These are phyloP conservation scores for Diorhabda sublineata DNA, from an alignment of 1,140 invertebrate species.

Conservation along the genomic window DNA sequence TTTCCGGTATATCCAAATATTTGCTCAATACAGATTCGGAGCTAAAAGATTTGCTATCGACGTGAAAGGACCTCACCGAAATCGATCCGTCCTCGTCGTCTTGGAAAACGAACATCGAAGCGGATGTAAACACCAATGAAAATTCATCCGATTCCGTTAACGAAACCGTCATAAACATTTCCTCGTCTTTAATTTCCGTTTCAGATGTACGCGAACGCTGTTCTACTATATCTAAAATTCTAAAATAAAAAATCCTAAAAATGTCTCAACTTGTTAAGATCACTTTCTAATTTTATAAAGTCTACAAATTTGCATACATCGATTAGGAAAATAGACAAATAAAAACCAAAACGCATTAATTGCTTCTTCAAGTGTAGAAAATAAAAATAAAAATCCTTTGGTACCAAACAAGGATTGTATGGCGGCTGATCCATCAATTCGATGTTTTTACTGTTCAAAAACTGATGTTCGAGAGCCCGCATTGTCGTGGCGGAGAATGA, in stretches of 20 bases:
- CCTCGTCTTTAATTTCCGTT: constrained; percentile 5
- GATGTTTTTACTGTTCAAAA: too few relatives aligned
- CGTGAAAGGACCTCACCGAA: neutral
- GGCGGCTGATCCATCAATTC: too few relatives aligned
- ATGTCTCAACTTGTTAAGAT: too few relatives aligned
- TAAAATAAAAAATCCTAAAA: neutral
- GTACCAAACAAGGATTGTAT: too few relatives aligned
- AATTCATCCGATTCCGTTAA: constrained; percentile 9
- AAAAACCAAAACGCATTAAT: too few relatives aligned
- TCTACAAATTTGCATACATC: too few relatives aligned
- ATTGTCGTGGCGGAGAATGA: too few relatives aligned
- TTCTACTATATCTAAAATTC: constrained; percentile 14
- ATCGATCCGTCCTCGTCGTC: constrained; percentile 9
- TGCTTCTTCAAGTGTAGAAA: too few relatives aligned
- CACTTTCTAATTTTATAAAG: too few relatives aligned
- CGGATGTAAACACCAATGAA: constrained; percentile 15
- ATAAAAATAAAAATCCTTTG: too few relatives aligned
- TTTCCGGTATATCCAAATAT: constrained; percentile 8
- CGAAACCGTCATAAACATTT: constrained; percentile 5
- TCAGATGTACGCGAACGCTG: neutral
- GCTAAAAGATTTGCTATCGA: neutral
- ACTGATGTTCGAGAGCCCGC: too few relatives aligned
- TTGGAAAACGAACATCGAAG: constrained; percentile 17
- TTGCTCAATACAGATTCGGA: constrained; percentile 2
- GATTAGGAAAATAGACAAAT: too few relatives aligned